phyloP scores from a whole-genome alignment of 2,113 vertebrate genomes.

The Pteruthius melanotis region DNA sequence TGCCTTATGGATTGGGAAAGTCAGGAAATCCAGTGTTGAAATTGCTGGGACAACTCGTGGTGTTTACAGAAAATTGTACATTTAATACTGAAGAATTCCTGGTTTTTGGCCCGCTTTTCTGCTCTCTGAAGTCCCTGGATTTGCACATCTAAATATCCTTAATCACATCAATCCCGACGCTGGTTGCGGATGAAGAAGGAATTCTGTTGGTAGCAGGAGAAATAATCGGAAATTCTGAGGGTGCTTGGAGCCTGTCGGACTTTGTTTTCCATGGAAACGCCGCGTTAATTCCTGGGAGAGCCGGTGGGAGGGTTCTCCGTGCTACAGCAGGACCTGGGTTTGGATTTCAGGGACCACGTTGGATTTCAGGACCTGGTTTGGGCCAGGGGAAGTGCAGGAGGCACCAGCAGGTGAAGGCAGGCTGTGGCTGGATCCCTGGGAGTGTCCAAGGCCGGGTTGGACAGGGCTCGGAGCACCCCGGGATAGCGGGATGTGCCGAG shows the following conservation, averaged over 20 bases:
- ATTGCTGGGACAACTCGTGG: background rate
- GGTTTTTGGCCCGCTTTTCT: fast-evolving
- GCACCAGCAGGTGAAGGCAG: background rate
- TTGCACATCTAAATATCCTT: background rate
- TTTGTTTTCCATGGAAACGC: background rate
- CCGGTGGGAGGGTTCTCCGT: fast-evolving
- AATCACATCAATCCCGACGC: fast-evolving
- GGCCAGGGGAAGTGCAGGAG: background rate
- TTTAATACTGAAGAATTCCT: background rate
- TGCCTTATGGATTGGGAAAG: background rate
- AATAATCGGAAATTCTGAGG: background rate
- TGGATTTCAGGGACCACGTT: background rate
- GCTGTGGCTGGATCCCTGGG: background rate
- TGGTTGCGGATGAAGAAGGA: background rate
- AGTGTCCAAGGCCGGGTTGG: fast-evolving
- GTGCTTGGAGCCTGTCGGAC: background rate
- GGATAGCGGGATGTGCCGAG: fast-evolving
- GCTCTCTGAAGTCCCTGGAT: background rate
- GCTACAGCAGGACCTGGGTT: background rate
- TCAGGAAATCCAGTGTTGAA: background rate
- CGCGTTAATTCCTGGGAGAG: fast-evolving
- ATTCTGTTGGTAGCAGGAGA: background rate
- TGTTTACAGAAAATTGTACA: background rate
- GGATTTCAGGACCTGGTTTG: too few relatives aligned
- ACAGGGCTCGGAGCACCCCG: background rate